Percentiles rank a stretch among this genome's conserved stretches.
phyloP scores from a whole-genome alignment of 2,113 vertebrate species.

The Chaenocephalus aceratus region DNA sequence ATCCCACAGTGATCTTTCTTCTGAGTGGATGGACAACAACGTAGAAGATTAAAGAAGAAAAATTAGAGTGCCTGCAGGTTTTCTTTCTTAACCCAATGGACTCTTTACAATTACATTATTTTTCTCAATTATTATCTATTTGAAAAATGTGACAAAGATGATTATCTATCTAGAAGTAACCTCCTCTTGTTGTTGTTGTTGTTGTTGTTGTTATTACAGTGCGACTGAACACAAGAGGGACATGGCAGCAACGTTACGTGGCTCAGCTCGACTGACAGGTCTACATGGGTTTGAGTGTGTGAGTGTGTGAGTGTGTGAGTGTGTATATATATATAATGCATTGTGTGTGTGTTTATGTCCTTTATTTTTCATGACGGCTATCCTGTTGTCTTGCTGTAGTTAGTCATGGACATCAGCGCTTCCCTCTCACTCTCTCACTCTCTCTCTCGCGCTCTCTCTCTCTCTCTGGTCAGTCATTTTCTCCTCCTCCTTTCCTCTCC shows the following conservation, averaged over 20 bases:
- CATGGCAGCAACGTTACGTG: conserved; percentile 36
- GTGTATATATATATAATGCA: conserved; percentile 14
- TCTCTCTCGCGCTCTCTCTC: conserved; percentile 18
- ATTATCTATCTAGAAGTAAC: conserved; percentile 48
- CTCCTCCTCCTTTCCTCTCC: not conserved
- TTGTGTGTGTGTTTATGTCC: conserved; percentile 40
- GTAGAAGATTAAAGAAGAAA: not conserved
- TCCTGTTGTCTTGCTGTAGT: conserved; percentile 40
- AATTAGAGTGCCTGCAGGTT: conserved; percentile 13
- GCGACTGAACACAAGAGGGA: conserved; percentile 53
- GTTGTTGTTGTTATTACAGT: conserved; percentile 37
- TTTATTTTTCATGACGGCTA: conserved; percentile 14
- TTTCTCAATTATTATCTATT: conserved; percentile 16
- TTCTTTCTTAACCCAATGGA: conserved; percentile 29
- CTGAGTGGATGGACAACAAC: conserved; percentile 14
- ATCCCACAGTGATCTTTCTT: conserved; percentile 11
- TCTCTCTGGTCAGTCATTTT: conserved; percentile 13
- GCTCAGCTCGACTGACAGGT: conserved; percentile 48
- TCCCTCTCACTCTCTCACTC: conserved; percentile 15
- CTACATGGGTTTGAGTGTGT: conserved; percentile 7
- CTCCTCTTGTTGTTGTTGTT: conserved; percentile 21
- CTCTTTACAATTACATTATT: conserved; percentile 26
- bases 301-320: no score
- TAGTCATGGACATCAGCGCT: conserved; percentile 28
- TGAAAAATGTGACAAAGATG: conserved; percentile 40